Evolutionary conservation across 2,888 invertebrate genomes (phyloP), one percentile per base, ranked within the genome.

Genomic region (Petrophora chlorosata): DNA sequence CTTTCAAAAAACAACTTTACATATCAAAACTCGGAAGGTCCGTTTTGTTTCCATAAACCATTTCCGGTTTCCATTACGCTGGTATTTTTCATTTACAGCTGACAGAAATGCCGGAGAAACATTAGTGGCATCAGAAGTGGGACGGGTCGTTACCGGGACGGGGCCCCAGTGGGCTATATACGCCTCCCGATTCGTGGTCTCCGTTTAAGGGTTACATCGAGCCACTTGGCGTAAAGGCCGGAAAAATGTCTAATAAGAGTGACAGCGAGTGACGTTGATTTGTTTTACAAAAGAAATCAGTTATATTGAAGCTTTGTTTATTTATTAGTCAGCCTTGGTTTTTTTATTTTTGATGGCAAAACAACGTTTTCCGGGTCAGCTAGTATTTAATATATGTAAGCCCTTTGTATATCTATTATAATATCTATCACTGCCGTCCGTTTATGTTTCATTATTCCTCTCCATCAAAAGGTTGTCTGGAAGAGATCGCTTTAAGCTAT

Each of bases 11-110:
- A 53, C 50, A 59, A 59, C 54, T 57, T 57, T 54, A 52, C 41
- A 52, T 53, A 59, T 59, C 56, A 57, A 55, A 58, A 56, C 52
- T 57, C 43, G 16, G 25, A 54, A 36, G 58, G 54, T 19, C 32
- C 15, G 32, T 56, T 59, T 57, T 62, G 59, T 59, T 64, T 62
- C 59, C 54, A 58, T 61, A 61, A 59, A 56, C 54, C 55, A 57
- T 60, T 43, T 44, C 45, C 23, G 50, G 54, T 53, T 23, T 29
- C 32, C 33, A 49, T 49, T 43, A 23, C 48, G 51, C 14, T 50
- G 62, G 62, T 62, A 64, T 64, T 64, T 64, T 62, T 64, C 64
- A 64, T 62, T 61, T 60, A 59, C 51, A 54, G 52, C 28, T 38
- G 35, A 29, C 40, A 44, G 56, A 57, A 57, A 59, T 53, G 56